phyloP scores from a whole-genome alignment of 2,797 vertebrate genomes.

The Sebastes taczanowskii region DNA sequence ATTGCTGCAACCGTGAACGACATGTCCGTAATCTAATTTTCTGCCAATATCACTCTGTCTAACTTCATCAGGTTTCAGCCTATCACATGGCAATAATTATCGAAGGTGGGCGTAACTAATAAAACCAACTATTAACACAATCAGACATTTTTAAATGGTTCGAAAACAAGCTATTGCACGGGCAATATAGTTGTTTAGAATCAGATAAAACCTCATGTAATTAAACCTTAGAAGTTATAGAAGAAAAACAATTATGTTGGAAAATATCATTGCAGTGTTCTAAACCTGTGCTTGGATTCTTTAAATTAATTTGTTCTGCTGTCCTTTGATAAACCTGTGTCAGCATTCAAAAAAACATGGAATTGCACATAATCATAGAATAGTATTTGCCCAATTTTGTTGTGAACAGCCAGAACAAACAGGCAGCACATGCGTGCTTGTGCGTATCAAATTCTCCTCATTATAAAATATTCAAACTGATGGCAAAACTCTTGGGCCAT shows the following conservation, averaged over 20 bases:
- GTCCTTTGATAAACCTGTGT: neutral
- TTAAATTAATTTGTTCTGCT: neutral
- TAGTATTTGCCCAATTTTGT: neutral
- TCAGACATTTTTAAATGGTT: constrained; percentile 43
- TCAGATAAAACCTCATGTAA: constrained; percentile 10
- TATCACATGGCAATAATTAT: constrained; percentile 41
- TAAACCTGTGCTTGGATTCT: neutral
- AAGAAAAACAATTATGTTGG: constrained; percentile 16
- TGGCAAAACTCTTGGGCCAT: constrained; percentile 72
- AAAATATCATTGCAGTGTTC: neutral
- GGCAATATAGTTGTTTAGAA: constrained; percentile 17
- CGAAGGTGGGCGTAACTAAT: constrained; percentile 39
- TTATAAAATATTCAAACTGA: constrained; percentile 44
- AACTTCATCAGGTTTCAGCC: constrained; percentile 44
- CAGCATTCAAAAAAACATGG: neutral
- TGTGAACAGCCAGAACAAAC: neutral
- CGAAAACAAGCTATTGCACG: constrained; percentile 43
- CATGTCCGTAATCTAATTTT: constrained; percentile 57
- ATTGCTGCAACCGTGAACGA: constrained; percentile 27
- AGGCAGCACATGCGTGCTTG: constrained; percentile 1
- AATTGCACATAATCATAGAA: neutral
- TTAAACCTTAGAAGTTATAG: constrained; percentile 14
- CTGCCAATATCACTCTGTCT: constrained; percentile 30
- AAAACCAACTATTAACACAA: constrained; percentile 36
- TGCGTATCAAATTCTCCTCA: constrained; percentile 28